These are phyloP conservation scores for Acropternis orthonyx DNA, from an alignment of 2,797 vertebrate species.

Conservation along the genomic window DNA sequence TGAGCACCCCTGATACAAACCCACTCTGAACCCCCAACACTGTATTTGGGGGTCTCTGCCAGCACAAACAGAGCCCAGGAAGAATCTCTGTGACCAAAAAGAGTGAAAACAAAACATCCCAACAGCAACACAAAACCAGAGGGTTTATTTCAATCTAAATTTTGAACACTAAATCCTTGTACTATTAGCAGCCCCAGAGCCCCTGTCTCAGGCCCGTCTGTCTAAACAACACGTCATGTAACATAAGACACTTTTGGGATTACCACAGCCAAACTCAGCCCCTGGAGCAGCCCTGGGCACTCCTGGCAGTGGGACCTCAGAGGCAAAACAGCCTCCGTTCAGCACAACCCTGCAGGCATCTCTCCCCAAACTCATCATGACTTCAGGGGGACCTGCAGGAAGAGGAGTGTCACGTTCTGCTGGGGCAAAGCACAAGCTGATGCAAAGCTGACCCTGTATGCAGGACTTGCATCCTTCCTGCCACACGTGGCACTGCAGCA, in stretches of 20 bases:
- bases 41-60: not conserved
- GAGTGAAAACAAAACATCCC: not conserved
- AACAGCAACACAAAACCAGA: not conserved
- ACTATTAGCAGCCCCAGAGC: not conserved
- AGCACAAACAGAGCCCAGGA: not conserved
- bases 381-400: not conserved
- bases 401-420: not conserved
- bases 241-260: not conserved
- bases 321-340: not conserved
- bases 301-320: not conserved
- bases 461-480: not conserved
- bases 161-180: not conserved
- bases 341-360: not conserved
- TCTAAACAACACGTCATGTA: fast-evolving
- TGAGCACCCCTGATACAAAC: not conserved
- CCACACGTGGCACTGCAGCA: fast-evolving
- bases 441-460: fast-evolving
- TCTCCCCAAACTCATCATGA: not conserved
- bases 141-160: not conserved
- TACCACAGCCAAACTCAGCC: not conserved
- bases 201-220: not conserved
- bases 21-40: not conserved
- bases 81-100: not conserved
- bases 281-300: not conserved
- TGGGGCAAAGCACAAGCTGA: not conserved